Evolutionary conservation across 2,888 invertebrate species (phyloP).

Genomic region (Nephrotoma flavescens): DNA sequence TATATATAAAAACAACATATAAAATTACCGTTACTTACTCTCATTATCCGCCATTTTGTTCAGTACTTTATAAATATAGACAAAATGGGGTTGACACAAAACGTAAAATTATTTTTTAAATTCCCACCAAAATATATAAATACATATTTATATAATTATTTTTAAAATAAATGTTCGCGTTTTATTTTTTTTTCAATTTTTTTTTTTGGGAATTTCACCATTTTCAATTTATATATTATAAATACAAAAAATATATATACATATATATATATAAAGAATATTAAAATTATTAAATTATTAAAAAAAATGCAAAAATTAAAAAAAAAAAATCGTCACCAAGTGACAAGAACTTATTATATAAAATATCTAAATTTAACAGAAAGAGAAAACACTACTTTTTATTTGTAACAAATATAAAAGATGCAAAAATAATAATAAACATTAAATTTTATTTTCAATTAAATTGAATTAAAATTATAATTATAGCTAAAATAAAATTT

Average conservation of each 20-base stretch:
- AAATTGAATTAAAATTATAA: not conserved
- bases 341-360: not conserved
- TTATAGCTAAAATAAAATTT: not conserved
- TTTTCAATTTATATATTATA: not conserved
- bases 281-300: not conserved
- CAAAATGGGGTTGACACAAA: not conserved
- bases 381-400: not conserved
- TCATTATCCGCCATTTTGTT: not conserved
- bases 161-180: not conserved
- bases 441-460: not conserved
- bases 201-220: not conserved
- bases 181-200: not conserved
- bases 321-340: not conserved
- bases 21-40: not conserved
- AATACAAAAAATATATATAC: not conserved
- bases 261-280: not conserved
- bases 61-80: not conserved
- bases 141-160: not conserved
- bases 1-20: not conserved
- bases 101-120: not conserved
- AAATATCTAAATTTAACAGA: not conserved
- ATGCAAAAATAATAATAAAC: not conserved
- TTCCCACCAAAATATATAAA: not conserved
- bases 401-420: not conserved
- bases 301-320: not conserved